Conservation (phyloP, 2,797 vertebrate genomes). For the Rhyacichthys aspro region DNA sequence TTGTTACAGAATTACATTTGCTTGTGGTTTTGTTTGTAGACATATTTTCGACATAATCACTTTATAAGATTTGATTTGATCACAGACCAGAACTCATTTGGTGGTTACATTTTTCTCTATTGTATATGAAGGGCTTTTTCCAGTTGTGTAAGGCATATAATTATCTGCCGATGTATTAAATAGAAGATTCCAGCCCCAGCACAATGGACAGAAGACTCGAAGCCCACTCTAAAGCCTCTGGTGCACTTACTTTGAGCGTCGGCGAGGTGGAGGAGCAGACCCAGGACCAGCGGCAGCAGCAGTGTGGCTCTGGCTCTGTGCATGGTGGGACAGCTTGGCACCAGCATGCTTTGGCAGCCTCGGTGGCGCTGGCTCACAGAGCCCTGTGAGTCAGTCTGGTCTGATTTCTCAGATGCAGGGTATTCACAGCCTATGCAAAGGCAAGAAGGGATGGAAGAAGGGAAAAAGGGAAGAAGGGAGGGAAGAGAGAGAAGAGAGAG, state of each 20-base stretch:
- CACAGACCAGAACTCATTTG: too few relatives aligned
- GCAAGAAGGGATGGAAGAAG: slow-evolving; percentile 54
- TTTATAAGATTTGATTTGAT: too few relatives aligned
- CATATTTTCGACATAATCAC: too few relatives aligned
- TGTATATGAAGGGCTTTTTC: too few relatives aligned
- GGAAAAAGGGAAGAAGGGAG: slow-evolving; percentile 12
- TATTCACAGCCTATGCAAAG: slow-evolving; percentile 90
- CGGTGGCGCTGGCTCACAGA: slow-evolving; percentile 86
- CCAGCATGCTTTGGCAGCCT: slow-evolving; percentile 88
- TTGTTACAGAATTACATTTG: too few relatives aligned
- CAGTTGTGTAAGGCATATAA: background rate
- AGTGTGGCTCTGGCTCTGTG: slow-evolving; percentile 84
- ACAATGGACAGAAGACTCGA: slow-evolving; percentile 22
- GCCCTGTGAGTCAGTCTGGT: slow-evolving; percentile 83
- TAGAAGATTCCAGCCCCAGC: slow-evolving; percentile 4
- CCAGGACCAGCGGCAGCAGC: slow-evolving; percentile 86
- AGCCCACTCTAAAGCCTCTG: slow-evolving; percentile 38
- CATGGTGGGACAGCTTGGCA: slow-evolving; percentile 91
- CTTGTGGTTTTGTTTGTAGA: too few relatives aligned
- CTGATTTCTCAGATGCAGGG: slow-evolving; percentile 88
- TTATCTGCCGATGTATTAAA: slow-evolving; percentile 5
- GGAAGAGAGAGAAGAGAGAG: slow-evolving; percentile 46
- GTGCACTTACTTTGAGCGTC: slow-evolving; percentile 92
- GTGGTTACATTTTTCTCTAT: too few relatives aligned
- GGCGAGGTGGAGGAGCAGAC: slow-evolving; percentile 84